These are phyloP conservation scores for Cebidichthys violaceus DNA, from an alignment of 2,113 vertebrate genomes.

Conservation along the genomic window DNA sequence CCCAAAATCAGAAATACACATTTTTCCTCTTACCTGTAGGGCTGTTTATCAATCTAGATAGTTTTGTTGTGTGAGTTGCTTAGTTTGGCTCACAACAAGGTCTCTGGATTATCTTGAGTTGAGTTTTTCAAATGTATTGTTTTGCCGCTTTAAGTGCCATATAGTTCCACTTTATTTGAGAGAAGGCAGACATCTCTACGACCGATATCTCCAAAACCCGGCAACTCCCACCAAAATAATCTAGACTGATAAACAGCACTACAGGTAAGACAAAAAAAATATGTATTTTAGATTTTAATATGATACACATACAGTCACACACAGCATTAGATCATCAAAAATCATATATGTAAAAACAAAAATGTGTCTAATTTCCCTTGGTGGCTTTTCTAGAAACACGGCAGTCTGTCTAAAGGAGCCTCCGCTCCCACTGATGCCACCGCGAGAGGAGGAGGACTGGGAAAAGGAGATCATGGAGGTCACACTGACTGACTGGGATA, in stretches of 20 bases:
- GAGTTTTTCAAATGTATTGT: neutral
- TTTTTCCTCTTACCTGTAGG: neutral
- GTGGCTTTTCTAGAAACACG: conserved; percentile 35
- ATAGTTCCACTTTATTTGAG: neutral
- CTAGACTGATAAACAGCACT: too few relatives aligned
- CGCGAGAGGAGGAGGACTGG: conserved; percentile 77
- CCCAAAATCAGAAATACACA: neutral
- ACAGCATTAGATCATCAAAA: neutral
- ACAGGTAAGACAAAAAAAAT: too few relatives aligned
- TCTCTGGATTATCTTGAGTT: neutral
- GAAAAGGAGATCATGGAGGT: conserved; percentile 74
- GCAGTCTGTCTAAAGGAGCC: neutral
- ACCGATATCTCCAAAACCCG: too few relatives aligned
- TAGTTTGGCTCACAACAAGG: neutral
- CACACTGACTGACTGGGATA: conserved; percentile 8
- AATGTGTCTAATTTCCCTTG: neutral
- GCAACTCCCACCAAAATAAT: too few relatives aligned
- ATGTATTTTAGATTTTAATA: too few relatives aligned
- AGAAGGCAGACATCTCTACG: neutral
- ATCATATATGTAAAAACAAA: too few relatives aligned
- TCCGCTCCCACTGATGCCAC: neutral
- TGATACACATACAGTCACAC: neutral
- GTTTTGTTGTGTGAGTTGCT: too few relatives aligned
- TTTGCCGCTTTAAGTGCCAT: neutral
- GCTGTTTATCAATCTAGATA: neutral